Evolutionary conservation across 92 coral and sea anemone species (phyloP).

Genomic region (Ricordea florida): DNA sequence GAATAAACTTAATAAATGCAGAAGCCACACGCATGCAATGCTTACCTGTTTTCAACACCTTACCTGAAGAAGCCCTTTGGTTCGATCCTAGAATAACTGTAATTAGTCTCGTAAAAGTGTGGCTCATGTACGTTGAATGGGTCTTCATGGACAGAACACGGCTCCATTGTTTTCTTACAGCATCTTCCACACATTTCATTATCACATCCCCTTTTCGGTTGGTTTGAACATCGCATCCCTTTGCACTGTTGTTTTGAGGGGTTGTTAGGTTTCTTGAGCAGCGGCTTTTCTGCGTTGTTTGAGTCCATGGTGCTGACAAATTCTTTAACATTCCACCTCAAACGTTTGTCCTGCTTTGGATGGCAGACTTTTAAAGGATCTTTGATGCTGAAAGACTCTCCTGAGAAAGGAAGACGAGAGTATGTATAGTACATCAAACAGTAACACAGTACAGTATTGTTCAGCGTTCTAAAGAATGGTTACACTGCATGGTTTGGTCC

Average conservation of each 20-base stretch:
- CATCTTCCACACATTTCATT: slow-evolving; percentile 91
- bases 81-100: slow-evolving; percentile 62
- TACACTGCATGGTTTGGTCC: no score
- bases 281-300: slow-evolving; percentile 4
- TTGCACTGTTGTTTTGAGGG: slow-evolving; percentile 52
- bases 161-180: slow-evolving; percentile 76
- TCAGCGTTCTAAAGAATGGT: no score
- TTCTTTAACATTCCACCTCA: slow-evolving; percentile 49
- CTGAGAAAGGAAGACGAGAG: slow-evolving; percentile 16
- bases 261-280: slow-evolving; percentile 2
- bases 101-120: slow-evolving; percentile 59
- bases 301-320: slow-evolving; percentile 9
- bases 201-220: slow-evolving; percentile 87
- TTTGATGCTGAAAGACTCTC: slow-evolving; percentile 88
- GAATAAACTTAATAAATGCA: no score
- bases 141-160: slow-evolving; percentile 85
- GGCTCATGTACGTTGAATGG: slow-evolving; percentile 68
- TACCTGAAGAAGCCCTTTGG: slow-evolving; percentile 64
- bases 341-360: slow-evolving; percentile 45
- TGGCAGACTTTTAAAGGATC: slow-evolving; percentile 70
- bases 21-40: no score
- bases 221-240: slow-evolving; percentile 84
- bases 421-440: no score
- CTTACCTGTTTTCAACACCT: background rate
- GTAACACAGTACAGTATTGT: no score